Evolutionary conservation across 2,113 vertebrate genomes (phyloP).

Genomic region (Albula glossodonta): DNA sequence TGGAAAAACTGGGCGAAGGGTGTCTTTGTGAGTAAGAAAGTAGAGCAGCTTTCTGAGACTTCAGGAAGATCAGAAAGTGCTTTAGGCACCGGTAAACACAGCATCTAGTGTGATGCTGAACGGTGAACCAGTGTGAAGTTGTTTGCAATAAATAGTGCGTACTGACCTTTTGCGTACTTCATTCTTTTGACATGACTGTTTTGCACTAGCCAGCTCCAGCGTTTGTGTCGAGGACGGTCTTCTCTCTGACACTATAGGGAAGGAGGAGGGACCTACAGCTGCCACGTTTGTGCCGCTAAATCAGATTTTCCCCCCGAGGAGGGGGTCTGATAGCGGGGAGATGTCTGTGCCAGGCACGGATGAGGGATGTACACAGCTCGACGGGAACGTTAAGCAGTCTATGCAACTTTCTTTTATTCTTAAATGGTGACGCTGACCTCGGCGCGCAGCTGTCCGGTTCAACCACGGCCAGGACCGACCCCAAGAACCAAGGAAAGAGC

Average conservation of each 20-base stretch:
- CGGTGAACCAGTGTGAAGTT: background rate
- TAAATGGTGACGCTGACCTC: background rate
- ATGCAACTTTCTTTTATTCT: background rate
- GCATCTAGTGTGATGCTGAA: background rate
- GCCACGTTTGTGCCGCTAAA: constrained; percentile 3
- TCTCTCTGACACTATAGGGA: background rate
- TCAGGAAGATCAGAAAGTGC: background rate
- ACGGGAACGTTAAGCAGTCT: background rate
- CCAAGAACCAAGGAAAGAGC: background rate
- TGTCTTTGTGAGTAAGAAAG: background rate
- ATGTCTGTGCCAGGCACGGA: constrained; percentile 42
- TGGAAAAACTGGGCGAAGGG: background rate
- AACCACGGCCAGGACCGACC: background rate
- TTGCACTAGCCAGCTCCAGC: background rate
- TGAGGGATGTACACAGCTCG: background rate
- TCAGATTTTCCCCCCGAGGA: background rate
- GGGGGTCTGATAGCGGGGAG: constrained; percentile 29
- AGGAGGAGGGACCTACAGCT: background rate
- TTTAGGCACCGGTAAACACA: background rate
- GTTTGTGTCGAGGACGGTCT: background rate
- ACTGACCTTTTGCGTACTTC: background rate
- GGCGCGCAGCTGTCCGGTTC: background rate
- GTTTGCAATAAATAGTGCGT: background rate
- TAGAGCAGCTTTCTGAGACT: background rate
- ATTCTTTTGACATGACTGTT: background rate